phyloP scores from a whole-genome alignment of 2,888 invertebrate genomes.

The Polymixis flavicincta region DNA sequence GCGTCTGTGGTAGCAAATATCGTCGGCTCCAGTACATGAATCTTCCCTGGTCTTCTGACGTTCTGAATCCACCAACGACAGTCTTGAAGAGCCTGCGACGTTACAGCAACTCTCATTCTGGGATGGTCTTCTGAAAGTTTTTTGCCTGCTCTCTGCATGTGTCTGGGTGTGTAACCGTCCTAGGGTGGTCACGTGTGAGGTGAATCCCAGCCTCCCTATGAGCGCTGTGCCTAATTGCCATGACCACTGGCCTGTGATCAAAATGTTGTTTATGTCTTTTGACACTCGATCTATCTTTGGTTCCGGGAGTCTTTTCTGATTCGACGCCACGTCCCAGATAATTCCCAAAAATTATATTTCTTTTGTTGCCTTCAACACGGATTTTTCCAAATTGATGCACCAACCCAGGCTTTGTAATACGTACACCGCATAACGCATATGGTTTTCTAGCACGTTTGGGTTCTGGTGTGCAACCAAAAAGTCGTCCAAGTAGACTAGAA shows the following conservation, averaged over 20 bases:
- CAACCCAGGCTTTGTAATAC: conserved; percentile 38
- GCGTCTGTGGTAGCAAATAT: no score
- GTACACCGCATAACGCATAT: conserved; percentile 16
- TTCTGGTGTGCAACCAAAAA: conserved; percentile 47
- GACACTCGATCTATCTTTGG: no score
- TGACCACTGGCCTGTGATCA: conserved; percentile 24
- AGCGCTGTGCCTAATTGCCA: conserved; percentile 48
- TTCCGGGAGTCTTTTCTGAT: conserved; percentile 25
- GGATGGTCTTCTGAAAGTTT: conserved; percentile 21
- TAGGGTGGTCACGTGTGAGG: conserved; percentile 46
- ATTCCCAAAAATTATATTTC: conserved; percentile 57
- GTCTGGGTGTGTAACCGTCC: conserved; percentile 41
- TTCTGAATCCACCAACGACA: no score
- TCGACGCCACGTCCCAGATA: conserved; percentile 42
- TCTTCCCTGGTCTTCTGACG: no score
- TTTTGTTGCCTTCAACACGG: conserved; percentile 5
- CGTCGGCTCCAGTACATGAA: no score
- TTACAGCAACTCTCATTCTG: background rate
- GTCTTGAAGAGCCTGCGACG: no score
- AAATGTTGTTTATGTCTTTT: no score
- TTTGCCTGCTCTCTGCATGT: conserved; percentile 41
- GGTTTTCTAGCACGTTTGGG: conserved; percentile 22
- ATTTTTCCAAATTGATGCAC: conserved; percentile 42
- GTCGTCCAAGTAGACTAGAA: conserved; percentile 48
- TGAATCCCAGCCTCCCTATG: conserved; percentile 53